These are phyloP conservation scores for Tipula vernalis DNA, from an alignment of 2,888 invertebrate species.

Conservation along the genomic window DNA sequence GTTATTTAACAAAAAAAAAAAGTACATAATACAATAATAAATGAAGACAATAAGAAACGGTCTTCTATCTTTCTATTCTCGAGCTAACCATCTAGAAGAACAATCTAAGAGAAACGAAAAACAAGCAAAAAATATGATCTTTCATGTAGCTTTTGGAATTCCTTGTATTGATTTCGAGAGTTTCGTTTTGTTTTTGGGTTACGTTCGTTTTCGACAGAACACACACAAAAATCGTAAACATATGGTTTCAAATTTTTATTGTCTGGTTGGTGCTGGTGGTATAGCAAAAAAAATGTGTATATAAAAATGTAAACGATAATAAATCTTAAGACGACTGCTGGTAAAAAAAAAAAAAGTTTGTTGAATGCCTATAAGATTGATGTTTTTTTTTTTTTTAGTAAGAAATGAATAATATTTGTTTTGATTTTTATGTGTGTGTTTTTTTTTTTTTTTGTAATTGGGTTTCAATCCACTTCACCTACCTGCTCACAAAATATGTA, in stretches of 20 bases:
- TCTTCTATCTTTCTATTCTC: not conserved
- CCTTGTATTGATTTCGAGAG: not conserved
- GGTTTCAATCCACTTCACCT: not conserved
- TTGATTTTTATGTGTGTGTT: not conserved
- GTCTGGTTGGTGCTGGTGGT: not conserved
- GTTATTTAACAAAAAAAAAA: not conserved
- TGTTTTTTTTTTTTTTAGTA: not conserved
- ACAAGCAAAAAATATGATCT: not conserved
- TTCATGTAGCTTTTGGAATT: not conserved
- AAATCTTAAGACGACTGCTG: not conserved
- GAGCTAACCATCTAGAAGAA: not conserved
- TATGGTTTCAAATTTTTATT: not conserved
- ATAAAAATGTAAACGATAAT: not conserved
- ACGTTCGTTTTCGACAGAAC: not conserved
- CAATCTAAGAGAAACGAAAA: not conserved
- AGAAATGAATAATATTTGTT: not conserved
- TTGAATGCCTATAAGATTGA: not conserved
- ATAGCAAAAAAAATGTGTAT: not conserved
- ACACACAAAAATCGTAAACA: not conserved
- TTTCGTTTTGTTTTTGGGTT: not conserved
- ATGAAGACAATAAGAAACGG: not conserved
- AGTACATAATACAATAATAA: not conserved
- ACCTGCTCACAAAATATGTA: not conserved
- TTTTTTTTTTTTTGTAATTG: not conserved
- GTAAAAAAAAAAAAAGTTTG: not conserved